Conservation (phyloP, 2,797 vertebrate genomes). For the Ctenosaura bakeri region DNA sequence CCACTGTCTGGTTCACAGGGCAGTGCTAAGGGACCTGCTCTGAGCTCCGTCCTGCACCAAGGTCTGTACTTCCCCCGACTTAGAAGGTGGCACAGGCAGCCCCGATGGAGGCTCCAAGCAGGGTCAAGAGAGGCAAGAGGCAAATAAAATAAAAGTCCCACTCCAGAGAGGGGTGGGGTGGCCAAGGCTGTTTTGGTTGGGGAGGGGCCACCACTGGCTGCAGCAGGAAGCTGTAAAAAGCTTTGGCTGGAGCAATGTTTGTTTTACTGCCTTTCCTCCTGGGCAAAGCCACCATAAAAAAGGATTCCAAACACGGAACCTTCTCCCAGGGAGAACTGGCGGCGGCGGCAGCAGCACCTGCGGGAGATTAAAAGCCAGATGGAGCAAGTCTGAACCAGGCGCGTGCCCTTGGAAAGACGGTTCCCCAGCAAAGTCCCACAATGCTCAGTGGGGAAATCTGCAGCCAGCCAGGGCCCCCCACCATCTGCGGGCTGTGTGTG, state of each 20-base stretch:
- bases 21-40: too few species aligned
- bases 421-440: not conserved
- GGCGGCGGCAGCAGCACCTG: not conserved
- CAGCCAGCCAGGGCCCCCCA: too few species aligned
- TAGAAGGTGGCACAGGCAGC: too few species aligned
- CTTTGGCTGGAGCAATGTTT: not conserved
- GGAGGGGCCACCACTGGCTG: not conserved
- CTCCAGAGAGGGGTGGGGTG: not conserved
- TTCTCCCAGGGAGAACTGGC: rapidly evolving
- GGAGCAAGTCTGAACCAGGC: not conserved
- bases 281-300: not conserved
- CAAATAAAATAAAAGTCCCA: too few species aligned
- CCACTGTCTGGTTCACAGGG: too few species aligned
- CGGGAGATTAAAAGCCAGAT: not conserved
- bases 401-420: too few species aligned
- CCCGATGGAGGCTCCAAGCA: too few species aligned
- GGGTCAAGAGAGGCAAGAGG: not conserved
- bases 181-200: not conserved
- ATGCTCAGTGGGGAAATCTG: too few species aligned
- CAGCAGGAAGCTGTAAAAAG: not conserved
- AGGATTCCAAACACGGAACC: not conserved
- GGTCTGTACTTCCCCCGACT: not conserved
- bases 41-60: not conserved
- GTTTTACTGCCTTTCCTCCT: not conserved
- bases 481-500: too few species aligned